A percentile compares a stretch with the other conserved stretches of the same genome.
phyloP scores from a whole-genome alignment of 2,888 invertebrate species.

The Agrotis segetum region DNA sequence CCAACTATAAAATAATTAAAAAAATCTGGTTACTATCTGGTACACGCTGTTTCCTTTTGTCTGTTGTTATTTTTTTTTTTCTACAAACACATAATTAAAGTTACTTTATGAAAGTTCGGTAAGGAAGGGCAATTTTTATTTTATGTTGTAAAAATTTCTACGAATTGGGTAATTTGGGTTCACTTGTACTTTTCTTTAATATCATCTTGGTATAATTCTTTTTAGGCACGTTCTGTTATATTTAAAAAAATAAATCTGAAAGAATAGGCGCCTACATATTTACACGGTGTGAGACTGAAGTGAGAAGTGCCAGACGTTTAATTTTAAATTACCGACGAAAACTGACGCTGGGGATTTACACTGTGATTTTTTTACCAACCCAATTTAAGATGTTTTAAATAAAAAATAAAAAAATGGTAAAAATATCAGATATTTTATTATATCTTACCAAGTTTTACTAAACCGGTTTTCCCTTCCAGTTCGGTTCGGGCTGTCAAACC shows the following conservation, averaged over 20 bases:
- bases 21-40: slow-evolving; percentile 42
- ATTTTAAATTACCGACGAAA: too few species aligned
- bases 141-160: slow-evolving; percentile 3
- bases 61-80: not conserved
- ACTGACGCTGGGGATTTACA: not conserved
- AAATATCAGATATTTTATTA: too few species aligned
- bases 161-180: not conserved
- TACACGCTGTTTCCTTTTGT: slow-evolving; percentile 9
- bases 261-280: not conserved
- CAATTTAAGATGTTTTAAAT: too few species aligned
- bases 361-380: too few species aligned
- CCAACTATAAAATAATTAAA: slow-evolving; percentile 75
- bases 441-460: slow-evolving; percentile 31
- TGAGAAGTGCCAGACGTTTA: too few species aligned
- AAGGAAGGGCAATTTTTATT: slow-evolving; percentile 1
- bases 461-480: slow-evolving; percentile 69
- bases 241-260: not conserved
- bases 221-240: not conserved
- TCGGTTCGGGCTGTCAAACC: slow-evolving; percentile 81
- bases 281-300: too few species aligned
- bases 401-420: too few species aligned
- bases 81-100: not conserved
- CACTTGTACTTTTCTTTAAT: too few species aligned
- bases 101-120: slow-evolving; percentile 1
- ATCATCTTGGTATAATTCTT: not conserved